These are phyloP conservation scores for Hoplodrina ambigua DNA, from an alignment of 2,888 invertebrate genomes.

Conservation along the genomic window DNA sequence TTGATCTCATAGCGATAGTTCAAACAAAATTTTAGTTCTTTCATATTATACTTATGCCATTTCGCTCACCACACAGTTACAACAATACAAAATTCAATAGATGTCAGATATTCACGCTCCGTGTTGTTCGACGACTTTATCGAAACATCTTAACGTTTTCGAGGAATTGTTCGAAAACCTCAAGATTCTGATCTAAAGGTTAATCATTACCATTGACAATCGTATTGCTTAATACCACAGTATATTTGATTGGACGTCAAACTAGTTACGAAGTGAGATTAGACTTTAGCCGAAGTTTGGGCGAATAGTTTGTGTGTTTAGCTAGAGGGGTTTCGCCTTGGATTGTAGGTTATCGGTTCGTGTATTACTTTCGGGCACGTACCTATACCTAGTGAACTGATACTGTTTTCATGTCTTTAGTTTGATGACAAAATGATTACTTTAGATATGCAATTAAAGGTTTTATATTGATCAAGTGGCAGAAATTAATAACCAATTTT, in stretches of 20 bases:
- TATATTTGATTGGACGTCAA: constrained; percentile 48
- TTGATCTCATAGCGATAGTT: not conserved
- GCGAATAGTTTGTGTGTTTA: not conserved
- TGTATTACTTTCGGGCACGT: constrained; percentile 24
- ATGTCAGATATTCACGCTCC: constrained; percentile 64
- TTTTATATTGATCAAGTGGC: not conserved
- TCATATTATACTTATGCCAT: constrained; percentile 37
- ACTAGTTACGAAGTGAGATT: constrained; percentile 26
- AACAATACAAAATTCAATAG: constrained; percentile 56
- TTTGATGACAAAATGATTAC: not conserved
- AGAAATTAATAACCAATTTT: not conserved
- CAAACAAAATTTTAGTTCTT: not conserved
- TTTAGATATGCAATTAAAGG: not conserved
- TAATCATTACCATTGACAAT: constrained; percentile 48
- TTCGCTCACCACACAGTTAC: constrained; percentile 16
- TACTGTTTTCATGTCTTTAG: not conserved
- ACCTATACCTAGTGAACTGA: not conserved
- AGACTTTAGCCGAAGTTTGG: not conserved
- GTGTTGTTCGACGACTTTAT: constrained; percentile 62
- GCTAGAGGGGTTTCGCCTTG: constrained; percentile 27
- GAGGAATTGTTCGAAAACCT: constrained; percentile 59
- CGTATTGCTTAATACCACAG: constrained; percentile 44
- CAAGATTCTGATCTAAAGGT: constrained; percentile 60
- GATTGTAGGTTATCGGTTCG: constrained; percentile 34
- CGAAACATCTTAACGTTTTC: constrained; percentile 64